These are phyloP conservation scores for Oreochromis niloticus DNA, from an alignment of 2,113 vertebrate genomes.

Conservation along the genomic window DNA sequence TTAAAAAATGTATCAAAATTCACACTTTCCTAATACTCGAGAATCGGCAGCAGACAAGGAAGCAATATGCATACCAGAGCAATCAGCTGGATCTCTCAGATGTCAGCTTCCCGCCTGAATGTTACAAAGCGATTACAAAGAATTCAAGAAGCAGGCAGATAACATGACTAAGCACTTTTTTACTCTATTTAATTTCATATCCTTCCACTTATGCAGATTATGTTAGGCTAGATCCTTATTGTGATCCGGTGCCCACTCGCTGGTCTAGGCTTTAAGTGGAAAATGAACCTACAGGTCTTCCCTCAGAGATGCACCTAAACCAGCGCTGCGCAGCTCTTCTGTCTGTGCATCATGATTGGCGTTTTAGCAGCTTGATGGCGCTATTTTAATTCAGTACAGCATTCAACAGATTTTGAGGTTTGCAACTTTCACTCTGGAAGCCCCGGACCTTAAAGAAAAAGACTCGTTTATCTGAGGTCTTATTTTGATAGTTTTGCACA, in stretches of 20 bases:
- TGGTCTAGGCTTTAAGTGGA: neutral
- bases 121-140: neutral
- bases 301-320: neutral
- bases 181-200: neutral
- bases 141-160: neutral
- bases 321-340: neutral
- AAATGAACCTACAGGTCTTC: neutral
- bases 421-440: neutral
- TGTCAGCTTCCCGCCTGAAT: neutral
- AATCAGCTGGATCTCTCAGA: neutral
- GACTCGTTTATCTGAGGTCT: rapidly evolving
- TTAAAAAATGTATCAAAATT: neutral
- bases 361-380: neutral
- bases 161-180: neutral
- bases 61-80: neutral
- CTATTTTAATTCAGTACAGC: neutral
- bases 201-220: neutral
- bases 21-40: neutral
- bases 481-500: neutral
- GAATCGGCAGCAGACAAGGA: neutral
- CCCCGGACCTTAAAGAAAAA: neutral
- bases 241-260: rapidly evolving
- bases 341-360: rapidly evolving
- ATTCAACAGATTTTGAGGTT: neutral
- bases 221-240: neutral